These are phyloP conservation scores for Myotis findleyi DNA, from an alignment of 2,797 vertebrate species.

Conservation along the genomic window DNA sequence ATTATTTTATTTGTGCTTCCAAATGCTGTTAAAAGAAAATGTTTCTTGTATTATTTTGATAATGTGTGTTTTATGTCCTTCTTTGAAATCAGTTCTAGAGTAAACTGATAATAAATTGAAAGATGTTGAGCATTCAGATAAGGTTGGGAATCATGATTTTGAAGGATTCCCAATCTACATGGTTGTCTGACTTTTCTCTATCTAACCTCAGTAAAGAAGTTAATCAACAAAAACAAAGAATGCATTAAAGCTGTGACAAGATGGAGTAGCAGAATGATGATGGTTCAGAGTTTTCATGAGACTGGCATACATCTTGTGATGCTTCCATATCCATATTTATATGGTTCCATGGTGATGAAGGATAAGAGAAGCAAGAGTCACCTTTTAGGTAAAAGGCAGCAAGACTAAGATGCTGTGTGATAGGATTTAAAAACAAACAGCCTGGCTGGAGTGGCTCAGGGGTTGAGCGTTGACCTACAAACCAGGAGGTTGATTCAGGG, in stretches of 20 bases:
- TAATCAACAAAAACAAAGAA: slow-evolving; percentile 12
- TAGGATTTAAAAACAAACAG: neutral
- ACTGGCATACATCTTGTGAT: neutral
- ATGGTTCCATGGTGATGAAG: neutral
- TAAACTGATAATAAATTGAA: neutral
- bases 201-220: neutral
- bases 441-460: too few relatives aligned
- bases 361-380: neutral
- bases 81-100: neutral
- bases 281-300: neutral
- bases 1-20: neutral
- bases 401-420: neutral
- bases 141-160: neutral
- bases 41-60: neutral
- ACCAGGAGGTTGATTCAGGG: too few relatives aligned
- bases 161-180: neutral
- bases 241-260: neutral
- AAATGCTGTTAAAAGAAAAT: slow-evolving; percentile 24
- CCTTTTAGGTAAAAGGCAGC: neutral
- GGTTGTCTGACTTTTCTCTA: neutral
- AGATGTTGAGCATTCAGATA: neutral
- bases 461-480: too few relatives aligned
- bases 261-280: neutral
- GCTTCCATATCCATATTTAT: neutral
- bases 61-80: neutral